phyloP scores from a whole-genome alignment of 2,113 vertebrate species.

The Heteronetta atricapilla region DNA sequence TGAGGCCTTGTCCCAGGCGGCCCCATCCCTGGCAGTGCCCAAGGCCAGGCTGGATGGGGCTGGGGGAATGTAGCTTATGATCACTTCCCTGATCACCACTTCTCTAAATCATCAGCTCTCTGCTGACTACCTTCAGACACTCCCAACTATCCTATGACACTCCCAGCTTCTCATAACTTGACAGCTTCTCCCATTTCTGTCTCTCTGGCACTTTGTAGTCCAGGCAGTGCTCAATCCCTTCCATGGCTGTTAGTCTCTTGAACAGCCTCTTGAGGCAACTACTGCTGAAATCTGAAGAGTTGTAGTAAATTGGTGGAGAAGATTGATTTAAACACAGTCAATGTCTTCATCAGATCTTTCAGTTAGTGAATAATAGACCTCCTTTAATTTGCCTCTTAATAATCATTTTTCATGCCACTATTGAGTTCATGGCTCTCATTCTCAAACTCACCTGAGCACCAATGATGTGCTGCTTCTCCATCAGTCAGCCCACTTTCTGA shows the following conservation, averaged over 20 bases:
- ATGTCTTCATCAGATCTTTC: constrained; percentile 18
- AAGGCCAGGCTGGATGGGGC: not conserved
- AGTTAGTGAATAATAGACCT: not conserved
- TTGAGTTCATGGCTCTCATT: not conserved
- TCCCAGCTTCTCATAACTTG: not conserved
- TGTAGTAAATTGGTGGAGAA: not conserved
- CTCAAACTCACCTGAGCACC: not conserved
- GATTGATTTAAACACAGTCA: not conserved
- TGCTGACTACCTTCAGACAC: not conserved
- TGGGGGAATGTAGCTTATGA: no score
- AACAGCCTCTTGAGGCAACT: not conserved
- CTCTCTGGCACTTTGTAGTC: not conserved
- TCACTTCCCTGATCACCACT: not conserved
- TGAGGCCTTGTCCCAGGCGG: no score
- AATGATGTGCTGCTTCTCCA: not conserved
- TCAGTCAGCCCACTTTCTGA: not conserved
- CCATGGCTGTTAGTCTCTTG: not conserved
- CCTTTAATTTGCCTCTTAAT: not conserved
- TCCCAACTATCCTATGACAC: not conserved
- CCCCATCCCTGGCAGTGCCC: no score
- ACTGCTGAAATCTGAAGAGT: not conserved
- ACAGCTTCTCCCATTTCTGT: not conserved
- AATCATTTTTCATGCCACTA: not conserved
- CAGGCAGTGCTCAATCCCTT: not conserved
- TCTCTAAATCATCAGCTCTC: not conserved